Base-by-base conservation (phyloP, 2,797 vertebrate genomes). In the Phoebastria nigripes region DNA sequence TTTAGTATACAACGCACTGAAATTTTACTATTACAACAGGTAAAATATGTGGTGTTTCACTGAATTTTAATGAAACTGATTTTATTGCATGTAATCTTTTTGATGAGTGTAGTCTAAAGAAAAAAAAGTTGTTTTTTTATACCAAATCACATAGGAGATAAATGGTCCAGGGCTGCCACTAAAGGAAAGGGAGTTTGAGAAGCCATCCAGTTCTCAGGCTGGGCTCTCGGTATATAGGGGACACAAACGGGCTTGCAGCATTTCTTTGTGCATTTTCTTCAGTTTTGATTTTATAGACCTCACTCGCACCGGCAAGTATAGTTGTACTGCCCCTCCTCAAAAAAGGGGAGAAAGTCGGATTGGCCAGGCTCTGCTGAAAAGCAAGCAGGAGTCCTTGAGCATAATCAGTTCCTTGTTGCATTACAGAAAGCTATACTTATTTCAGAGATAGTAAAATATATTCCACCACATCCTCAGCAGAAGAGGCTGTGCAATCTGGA, bases 351-450 rank as follows among this genome's bases (percentile, higher is more conserved):
- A 13, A 26, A 51, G 39, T 11, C 11, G 1, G 58, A 63, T 20
- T 0, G 0, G 49, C 1, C 26, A 17, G 63, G 33, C 71, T 52
- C 69, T 2, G 4, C 35, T 24, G 87, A 65, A 82, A 74, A 87
- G 33, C 33, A 61, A 62, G 51, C 37, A 37, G 19, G 78, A 69
- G 29, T 28, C 47, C 56, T 70, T 8, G 28, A 77, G 74, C 89
- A 83, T 87, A 94, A 96, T 71, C 20, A 15, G 37, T 84, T 67
- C 54, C n/a, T 85, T 90, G 47, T 77, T 95, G 74, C 24, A 3
- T 12, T 72, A 44, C 52, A 69, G 90, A 95, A 94, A 95, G 33
- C 26, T 84, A 11, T 62, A 42, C 70, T 97, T 93, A 83, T 55
- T 74, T 89, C 62, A 28, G 49, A 80, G 61, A 56, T 6, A 86